phyloP scores from a whole-genome alignment of 1,140 invertebrate species.

The Bombyx mandarina region DNA sequence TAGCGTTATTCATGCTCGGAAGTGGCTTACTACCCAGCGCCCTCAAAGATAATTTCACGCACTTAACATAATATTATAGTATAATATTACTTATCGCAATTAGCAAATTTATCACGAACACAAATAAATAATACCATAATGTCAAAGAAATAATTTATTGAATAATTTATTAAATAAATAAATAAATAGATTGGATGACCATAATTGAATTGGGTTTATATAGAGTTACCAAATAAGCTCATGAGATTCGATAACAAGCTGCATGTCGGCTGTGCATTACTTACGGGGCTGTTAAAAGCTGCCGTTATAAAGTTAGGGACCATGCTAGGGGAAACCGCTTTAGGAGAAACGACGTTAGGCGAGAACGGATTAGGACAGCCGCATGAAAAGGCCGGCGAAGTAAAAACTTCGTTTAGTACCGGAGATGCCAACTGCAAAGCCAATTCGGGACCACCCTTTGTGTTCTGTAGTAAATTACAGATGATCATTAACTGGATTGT shows the following conservation, averaged over 20 bases:
- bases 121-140: background rate
- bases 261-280: slow-evolving; percentile 1
- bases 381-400: slow-evolving; percentile 26
- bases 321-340: slow-evolving; percentile 11
- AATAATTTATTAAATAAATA: slow-evolving; percentile 4
- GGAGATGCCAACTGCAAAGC: slow-evolving; percentile 32
- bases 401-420: slow-evolving; percentile 34
- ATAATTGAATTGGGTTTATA: background rate
- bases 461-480: slow-evolving; percentile 40
- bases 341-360: slow-evolving; percentile 12
- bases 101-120: background rate
- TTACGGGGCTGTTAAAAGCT: background rate
- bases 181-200: background rate
- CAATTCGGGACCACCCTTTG: slow-evolving; percentile 23
- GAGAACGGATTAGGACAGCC: slow-evolving; percentile 30
- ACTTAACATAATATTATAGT: no score
- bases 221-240: slow-evolving; percentile 9
- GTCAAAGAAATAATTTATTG: slow-evolving; percentile 9
- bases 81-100: background rate
- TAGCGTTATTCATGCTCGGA: no score
- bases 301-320: slow-evolving; percentile 7
- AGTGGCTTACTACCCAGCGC: no score
- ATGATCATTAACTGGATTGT: slow-evolving; percentile 54
- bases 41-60: no score
- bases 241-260: slow-evolving; percentile 13